Conservation (phyloP, 2,888 invertebrate genomes). For the Lissonota sp. region DNA sequence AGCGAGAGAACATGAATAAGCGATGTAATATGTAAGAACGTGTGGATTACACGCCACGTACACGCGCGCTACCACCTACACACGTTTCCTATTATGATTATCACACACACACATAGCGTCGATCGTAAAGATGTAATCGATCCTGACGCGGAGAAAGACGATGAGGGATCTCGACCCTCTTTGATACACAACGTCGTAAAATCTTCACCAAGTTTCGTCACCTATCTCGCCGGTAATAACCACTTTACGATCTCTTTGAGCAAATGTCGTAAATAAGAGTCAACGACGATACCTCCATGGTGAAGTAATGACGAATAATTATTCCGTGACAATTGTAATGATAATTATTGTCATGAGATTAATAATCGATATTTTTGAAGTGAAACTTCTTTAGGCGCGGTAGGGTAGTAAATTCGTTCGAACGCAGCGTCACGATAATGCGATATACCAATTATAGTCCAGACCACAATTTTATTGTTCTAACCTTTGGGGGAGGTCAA, state of each 20-base stretch:
- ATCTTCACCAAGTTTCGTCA: conserved; percentile 15
- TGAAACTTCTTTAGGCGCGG: too few relatives aligned
- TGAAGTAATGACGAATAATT: not conserved
- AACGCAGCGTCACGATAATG: too few relatives aligned
- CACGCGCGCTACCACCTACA: conserved; percentile 9
- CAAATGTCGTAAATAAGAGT: not conserved
- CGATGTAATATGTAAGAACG: conserved; percentile 54
- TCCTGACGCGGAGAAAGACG: conserved; percentile 13
- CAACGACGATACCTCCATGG: not conserved
- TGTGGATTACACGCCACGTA: conserved; percentile 11
- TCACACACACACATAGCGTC: conserved; percentile 29
- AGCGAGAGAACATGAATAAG: conserved; percentile 60
- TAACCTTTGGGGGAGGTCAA: too few relatives aligned
- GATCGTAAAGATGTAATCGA: conserved; percentile 60
- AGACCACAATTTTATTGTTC: too few relatives aligned
- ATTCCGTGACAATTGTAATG: too few relatives aligned
- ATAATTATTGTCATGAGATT: too few relatives aligned
- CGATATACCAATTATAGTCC: too few relatives aligned
- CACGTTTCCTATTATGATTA: conserved; percentile 45
- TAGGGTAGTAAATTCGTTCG: too few relatives aligned
- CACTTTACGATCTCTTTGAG: conserved; percentile 9
- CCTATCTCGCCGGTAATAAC: not conserved
- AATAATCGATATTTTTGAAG: too few relatives aligned
- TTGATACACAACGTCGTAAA: conserved; percentile 30
- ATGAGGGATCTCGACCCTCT: not conserved